These are phyloP conservation scores for Callyntrura guangdongensis DNA, from an alignment of 2,888 invertebrate species.

Conservation along the genomic window DNA sequence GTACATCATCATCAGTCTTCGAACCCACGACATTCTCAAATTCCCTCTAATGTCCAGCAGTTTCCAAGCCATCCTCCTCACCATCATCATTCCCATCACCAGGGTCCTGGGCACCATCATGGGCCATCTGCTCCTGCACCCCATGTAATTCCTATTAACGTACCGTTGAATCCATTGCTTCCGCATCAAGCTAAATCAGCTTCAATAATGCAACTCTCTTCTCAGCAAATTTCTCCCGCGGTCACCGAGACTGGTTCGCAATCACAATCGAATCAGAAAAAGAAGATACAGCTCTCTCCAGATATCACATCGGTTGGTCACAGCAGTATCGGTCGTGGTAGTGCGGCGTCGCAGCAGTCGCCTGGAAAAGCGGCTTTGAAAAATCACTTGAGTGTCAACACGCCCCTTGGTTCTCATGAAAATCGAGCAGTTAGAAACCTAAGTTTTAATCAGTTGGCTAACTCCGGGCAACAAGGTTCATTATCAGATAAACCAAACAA, in stretches of 20 bases:
- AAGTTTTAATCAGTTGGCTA: slow-evolving; percentile 70
- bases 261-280: slow-evolving; percentile 65
- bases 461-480: background rate
- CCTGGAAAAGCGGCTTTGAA: slow-evolving; percentile 72
- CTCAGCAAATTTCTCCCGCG: slow-evolving; percentile 64
- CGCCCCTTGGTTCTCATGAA: slow-evolving; percentile 41
- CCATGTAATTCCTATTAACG: slow-evolving; percentile 72
- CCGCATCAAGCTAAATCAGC: slow-evolving; percentile 65
- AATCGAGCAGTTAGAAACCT: slow-evolving; percentile 77
- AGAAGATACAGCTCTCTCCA: slow-evolving; percentile 82
- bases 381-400: slow-evolving; percentile 70
- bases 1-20: slow-evolving; percentile 40
- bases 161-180: slow-evolving; percentile 69
- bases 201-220: slow-evolving; percentile 55
- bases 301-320: slow-evolving; percentile 78
- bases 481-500: slow-evolving; percentile 59
- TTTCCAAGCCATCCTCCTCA: slow-evolving; percentile 11
- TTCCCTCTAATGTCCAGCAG: background rate
- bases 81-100: slow-evolving; percentile 85
- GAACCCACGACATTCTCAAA: background rate
- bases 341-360: slow-evolving; percentile 2
- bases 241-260: background rate
- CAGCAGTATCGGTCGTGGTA: slow-evolving; percentile 9
- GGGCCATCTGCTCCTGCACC: slow-evolving; percentile 85
- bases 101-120: slow-evolving; percentile 85